Evolutionary conservation across 2,113 vertebrate species (phyloP), one percentile per base, ranked within the genome.

Genomic region (Scytalopus superciliaris): DNA sequence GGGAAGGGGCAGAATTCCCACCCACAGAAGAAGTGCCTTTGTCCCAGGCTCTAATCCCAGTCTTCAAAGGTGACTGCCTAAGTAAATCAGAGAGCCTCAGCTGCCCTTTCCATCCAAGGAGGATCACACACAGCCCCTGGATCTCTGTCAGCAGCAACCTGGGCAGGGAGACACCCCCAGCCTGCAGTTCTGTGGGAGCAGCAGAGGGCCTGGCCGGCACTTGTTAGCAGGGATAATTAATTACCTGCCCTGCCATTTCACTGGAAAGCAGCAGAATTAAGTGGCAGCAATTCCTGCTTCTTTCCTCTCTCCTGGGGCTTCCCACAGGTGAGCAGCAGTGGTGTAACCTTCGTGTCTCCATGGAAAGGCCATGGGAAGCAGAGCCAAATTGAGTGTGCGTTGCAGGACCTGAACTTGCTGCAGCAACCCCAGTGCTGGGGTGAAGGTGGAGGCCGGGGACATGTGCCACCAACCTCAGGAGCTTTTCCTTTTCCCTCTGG

Each of bases 251-350:
- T 76, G 52, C 62, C 57, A 7, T 64, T 68, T 73, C 82, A 24
- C 75, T 24, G 63, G 63, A 35, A 76, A 89, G 44, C 56, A 63
- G 56, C 56, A 89, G 50, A 60, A 74, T 44, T 6, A 39, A 5
- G 23, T 67, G 60, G 47, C 49, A 60, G 75, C 50, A 62, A 9
- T 35, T 35, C 40, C 67, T 60, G 57, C 66, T 56, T 68, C 78
- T 84, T 62, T 56, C 53, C 42, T 56, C 19, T 14, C 3, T 50
- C 74, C 74, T 50, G 76, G 56, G 55, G 12, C 6, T 18, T 33
- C 47, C 0, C 0, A 28, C 17, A 52, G 66, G 30, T 0, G 10
- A 86, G 59, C 73, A 81, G 67, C 67, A 59, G 12, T 49, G 67
- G 25, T 50, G 35, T 11, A 14, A 80, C n/a, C 63, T 69, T 70